Conservation (phyloP, 2,797 vertebrate genomes). For the Uromys caudimaculatus region DNA sequence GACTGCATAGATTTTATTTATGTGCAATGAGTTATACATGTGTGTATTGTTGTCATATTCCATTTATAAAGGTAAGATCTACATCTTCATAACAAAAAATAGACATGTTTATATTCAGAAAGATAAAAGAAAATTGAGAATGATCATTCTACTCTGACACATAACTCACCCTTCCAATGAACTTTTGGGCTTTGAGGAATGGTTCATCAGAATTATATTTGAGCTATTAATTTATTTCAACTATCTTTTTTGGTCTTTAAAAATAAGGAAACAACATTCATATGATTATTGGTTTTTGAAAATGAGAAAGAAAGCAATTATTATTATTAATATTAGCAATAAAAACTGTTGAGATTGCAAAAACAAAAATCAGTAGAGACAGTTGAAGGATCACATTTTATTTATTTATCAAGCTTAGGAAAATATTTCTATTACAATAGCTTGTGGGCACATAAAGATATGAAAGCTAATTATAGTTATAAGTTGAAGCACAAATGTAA, state of each 20-base stretch:
- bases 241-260: neutral
- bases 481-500: conserved; percentile 24
- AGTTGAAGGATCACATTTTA: conserved; percentile 61
- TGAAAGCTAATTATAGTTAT: conserved; percentile 59
- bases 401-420: conserved; percentile 18
- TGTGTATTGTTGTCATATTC: neutral
- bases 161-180: neutral
- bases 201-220: conserved; percentile 23
- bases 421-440: neutral
- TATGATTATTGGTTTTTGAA: conserved; percentile 3
- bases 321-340: conserved; percentile 50
- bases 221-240: conserved; percentile 39
- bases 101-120: neutral
- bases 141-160: neutral
- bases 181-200: conserved; percentile 33
- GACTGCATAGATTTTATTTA: neutral
- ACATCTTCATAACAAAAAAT: neutral
- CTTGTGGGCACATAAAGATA: conserved; percentile 16
- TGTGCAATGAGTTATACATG: neutral
- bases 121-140: neutral
- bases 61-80: neutral
- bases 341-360: neutral
- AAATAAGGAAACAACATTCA: conserved; percentile 41
- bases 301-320: conserved; percentile 40
- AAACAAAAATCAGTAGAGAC: conserved; percentile 43